Conservation (phyloP, 2,797 vertebrate species). For the Antrozous pallidus region DNA sequence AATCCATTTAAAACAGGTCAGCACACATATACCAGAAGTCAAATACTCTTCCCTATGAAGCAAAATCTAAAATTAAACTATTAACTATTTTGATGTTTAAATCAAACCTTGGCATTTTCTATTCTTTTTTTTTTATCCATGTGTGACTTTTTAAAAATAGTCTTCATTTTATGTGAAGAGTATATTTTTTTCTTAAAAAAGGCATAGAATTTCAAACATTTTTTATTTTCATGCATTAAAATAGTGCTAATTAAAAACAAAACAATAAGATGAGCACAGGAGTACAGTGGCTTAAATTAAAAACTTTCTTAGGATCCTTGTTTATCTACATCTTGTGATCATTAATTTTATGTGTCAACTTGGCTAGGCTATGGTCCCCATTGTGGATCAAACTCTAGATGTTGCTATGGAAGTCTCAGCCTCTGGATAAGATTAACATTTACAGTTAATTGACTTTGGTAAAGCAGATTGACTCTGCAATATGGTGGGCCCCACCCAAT, state of each 20-base stretch:
- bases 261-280: neutral
- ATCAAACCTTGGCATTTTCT: conserved; percentile 43
- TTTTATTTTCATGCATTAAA: neutral
- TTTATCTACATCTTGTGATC: neutral
- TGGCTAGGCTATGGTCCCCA: neutral
- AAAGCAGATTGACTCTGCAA: neutral
- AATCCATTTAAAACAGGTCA: neutral
- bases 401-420: neutral
- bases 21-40: neutral
- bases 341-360: neutral
- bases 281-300: neutral
- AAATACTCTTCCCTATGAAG: neutral
- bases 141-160: neutral
- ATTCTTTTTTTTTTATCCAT: conserved; percentile 5
- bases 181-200: conserved; percentile 20
- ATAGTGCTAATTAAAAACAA: neutral
- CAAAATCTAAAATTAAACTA: conserved; percentile 11
- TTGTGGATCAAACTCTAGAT: neutral
- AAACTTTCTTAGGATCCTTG: neutral
- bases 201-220: neutral
- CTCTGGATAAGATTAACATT: neutral
- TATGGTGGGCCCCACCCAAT: neutral
- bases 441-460: neutral
- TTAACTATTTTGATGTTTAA: conserved; percentile 57
- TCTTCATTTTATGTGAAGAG: conserved; percentile 11